Conservation (phyloP, 2,797 vertebrate species). For the Galago senegalensis region DNA sequence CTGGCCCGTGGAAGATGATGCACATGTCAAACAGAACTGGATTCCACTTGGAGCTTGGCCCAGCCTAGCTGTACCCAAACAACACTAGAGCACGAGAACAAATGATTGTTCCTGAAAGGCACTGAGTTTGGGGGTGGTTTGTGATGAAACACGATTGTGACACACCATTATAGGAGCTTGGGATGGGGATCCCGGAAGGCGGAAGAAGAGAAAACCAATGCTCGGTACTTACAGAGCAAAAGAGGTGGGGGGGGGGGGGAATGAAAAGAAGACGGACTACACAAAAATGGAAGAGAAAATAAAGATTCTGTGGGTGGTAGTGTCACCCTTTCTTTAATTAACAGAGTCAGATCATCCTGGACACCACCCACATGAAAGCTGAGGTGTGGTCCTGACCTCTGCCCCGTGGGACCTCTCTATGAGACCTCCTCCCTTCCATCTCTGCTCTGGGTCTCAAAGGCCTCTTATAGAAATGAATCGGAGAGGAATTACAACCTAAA, state of each 20-base stretch:
- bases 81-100: neutral
- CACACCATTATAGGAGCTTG: neutral
- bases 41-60: neutral
- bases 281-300: slow-evolving; percentile 22
- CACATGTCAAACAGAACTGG: neutral
- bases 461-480: slow-evolving; percentile 48
- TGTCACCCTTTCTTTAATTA: slow-evolving; percentile 47
- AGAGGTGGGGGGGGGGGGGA: neutral
- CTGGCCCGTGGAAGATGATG: neutral
- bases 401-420: neutral
- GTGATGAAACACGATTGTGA: neutral
- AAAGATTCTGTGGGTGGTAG: neutral
- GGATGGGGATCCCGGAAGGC: neutral
- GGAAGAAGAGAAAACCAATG: neutral
- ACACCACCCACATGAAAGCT: neutral
- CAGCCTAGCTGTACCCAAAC: neutral
- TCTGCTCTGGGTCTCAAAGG: slow-evolving; percentile 2
- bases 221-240: slow-evolving; percentile 1
- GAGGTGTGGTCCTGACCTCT: neutral
- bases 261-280: neutral
- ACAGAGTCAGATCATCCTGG: neutral
- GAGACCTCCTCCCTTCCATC: neutral
- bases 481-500: slow-evolving; percentile 35
- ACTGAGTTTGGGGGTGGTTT: neutral
- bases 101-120: neutral